Evolutionary conservation across 1,140 invertebrate species (phyloP), one percentile per base, ranked within the genome.

Genomic region (Leptinotarsa undecemlineata): DNA sequence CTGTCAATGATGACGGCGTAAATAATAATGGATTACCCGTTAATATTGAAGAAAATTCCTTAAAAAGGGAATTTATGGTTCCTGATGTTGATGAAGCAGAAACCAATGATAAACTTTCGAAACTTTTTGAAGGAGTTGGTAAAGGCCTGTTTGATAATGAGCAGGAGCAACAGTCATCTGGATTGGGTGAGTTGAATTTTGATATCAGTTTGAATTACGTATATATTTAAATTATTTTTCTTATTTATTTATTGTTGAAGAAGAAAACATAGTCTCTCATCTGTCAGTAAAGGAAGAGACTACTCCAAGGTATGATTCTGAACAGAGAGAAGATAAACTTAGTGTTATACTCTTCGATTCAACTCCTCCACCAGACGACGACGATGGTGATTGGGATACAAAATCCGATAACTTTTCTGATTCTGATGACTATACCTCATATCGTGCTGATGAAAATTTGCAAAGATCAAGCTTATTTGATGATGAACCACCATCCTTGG

Each of bases 401-500:
- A 76, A 77, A 67, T 81, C 79, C 4, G 79, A 82, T n/a, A 76
- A 72, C n/a, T 75, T 75, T 26, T 73, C 67, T 2, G 78, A 81
- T 51, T 63, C 67, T 3, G 77, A 80, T 8, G 73, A 75, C 48
- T 68, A 51, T 23, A n/a, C n/a, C 3, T 20, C 42, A 19, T 74
- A 74, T 60, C 19, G 64, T 3, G 51, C 71, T 8, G 73, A 77
- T 19, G 67, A 75, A 21, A 68, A 66, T 4, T 68, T 42, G n/a
- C 62, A 42, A 48, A 26, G 51, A n/a, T 76, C 77, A 8, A 79
- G 70, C 73, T 72, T 82, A 47, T 82, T 81, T 68, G 78, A 81
- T 60, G 76, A 77, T 63, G 79, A 80, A 71, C 82, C 82, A 15
- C 82, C 81, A 4, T 77, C 78, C 26, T 73, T 81, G 13, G 71